phyloP scores from a whole-genome alignment of 1,140 invertebrate species.

The Lordiphosa clarofinis region DNA sequence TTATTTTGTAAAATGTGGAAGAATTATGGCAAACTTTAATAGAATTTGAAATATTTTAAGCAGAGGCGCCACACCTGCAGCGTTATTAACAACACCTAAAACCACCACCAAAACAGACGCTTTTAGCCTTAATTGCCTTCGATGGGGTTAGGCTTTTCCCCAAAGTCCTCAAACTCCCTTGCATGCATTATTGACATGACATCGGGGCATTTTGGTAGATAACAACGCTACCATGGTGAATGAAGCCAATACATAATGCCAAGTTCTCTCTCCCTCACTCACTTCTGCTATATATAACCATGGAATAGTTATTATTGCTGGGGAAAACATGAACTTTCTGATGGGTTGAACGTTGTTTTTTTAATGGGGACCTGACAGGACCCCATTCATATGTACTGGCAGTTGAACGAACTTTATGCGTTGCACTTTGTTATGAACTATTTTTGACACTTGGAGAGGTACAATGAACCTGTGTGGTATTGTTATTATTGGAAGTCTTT shows the following conservation, averaged over 20 bases:
- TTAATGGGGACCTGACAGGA: slow-evolving; percentile 2
- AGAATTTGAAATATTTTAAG: slow-evolving; percentile 1
- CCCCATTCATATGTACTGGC: slow-evolving; percentile 10
- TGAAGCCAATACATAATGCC: slow-evolving; percentile 26
- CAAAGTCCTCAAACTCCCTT: not conserved
- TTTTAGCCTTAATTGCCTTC: slow-evolving; percentile 55
- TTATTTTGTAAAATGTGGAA: slow-evolving; percentile 2
- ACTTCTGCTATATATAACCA: slow-evolving; percentile 2
- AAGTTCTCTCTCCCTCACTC: slow-evolving; percentile 2
- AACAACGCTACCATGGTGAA: slow-evolving; percentile 73
- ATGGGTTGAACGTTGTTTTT: slow-evolving; percentile 17
- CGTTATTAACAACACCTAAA: slow-evolving; percentile 23
- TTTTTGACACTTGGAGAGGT: slow-evolving; percentile 19
- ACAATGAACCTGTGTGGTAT: slow-evolving; percentile 2
- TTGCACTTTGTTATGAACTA: slow-evolving; percentile 39
- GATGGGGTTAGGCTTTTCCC: slow-evolving; percentile 20
- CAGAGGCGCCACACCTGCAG: slow-evolving; percentile 1
- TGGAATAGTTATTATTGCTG: slow-evolving; percentile 55
- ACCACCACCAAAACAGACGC: slow-evolving; percentile 17
- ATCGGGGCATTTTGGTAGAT: slow-evolving; percentile 51
- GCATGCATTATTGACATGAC: slow-evolving; percentile 66
- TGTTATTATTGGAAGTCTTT: not conserved
- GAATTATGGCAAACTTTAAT: not conserved
- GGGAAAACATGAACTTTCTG: slow-evolving; percentile 43
- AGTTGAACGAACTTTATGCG: slow-evolving; percentile 66